phyloP scores from a whole-genome alignment of 1,140 invertebrate genomes.

The Lasaia peninsularis region DNA sequence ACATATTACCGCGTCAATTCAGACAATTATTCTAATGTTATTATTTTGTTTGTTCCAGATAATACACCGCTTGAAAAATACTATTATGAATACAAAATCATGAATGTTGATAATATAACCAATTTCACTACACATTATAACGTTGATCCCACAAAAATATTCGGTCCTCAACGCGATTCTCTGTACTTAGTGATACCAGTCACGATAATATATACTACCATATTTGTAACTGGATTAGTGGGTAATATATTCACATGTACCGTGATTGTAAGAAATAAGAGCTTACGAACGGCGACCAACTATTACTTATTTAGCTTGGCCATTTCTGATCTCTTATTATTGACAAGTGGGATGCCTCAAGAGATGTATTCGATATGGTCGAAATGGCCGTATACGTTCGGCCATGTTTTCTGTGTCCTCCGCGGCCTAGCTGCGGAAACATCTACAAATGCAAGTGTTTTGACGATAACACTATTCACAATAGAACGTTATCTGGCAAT shows the following conservation, averaged over 20 bases:
- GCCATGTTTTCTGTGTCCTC: constrained; percentile 90
- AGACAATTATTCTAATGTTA: constrained; percentile 4
- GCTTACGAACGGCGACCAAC: constrained; percentile 96
- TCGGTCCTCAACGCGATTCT: constrained; percentile 80
- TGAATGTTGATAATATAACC: constrained; percentile 25
- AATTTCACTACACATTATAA: constrained; percentile 25
- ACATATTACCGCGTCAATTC: neutral
- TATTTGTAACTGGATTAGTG: constrained; percentile 91
- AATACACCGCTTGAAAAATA: neutral
- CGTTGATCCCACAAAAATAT: constrained; percentile 48
- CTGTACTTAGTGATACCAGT: constrained; percentile 87
- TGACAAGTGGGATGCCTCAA: constrained; percentile 88
- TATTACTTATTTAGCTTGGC: constrained; percentile 96
- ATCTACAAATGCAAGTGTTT: constrained; percentile 94
- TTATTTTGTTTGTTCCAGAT: constrained; percentile 13
- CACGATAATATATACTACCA: constrained; percentile 88
- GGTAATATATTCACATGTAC: constrained; percentile 96
- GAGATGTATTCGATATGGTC: constrained; percentile 94
- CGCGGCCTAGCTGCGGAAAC: constrained; percentile 92
- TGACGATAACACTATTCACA: constrained; percentile 91
- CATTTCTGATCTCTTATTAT: constrained; percentile 92
- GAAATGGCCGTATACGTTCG: constrained; percentile 92
- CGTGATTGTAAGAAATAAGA: constrained; percentile 93
- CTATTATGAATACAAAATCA: constrained; percentile 18
- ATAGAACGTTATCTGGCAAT: constrained; percentile 89